These are phyloP conservation scores for Galaxea fascicularis DNA, from an alignment of 92 coral and sea anemone genomes.

Conservation along the genomic window DNA sequence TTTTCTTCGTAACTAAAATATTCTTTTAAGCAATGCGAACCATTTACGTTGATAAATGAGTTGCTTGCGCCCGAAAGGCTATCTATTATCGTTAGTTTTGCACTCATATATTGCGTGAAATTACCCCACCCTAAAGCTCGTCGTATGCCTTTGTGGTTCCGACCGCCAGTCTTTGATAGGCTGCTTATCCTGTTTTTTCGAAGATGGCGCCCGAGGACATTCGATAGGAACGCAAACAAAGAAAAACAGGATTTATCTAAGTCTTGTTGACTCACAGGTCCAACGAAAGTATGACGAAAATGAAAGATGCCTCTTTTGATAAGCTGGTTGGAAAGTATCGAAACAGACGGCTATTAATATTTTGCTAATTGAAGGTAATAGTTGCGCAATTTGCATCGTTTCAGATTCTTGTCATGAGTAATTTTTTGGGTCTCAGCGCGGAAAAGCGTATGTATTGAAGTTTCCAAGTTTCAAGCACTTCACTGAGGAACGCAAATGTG, in stretches of 20 bases:
- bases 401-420: slow-evolving; percentile 7
- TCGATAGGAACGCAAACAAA: slow-evolving; percentile 89
- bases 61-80: background rate
- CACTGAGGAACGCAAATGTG: slow-evolving; percentile 37
- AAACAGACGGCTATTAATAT: slow-evolving; percentile 56
- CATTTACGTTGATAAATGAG: background rate
- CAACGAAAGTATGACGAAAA: slow-evolving; percentile 87
- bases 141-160: slow-evolving; percentile 76
- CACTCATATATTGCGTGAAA: slow-evolving; percentile 47
- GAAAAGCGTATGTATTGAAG: slow-evolving; percentile 16
- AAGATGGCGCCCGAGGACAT: slow-evolving; percentile 97
- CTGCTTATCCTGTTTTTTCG: slow-evolving; percentile 72
- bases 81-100: slow-evolving; percentile 8
- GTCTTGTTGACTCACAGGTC: slow-evolving; percentile 91
- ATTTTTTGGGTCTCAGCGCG: slow-evolving; percentile 13
- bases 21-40: background rate
- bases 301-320: slow-evolving; percentile 91
- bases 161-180: slow-evolving; percentile 82
- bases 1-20: background rate
- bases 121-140: slow-evolving; percentile 54
- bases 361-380: slow-evolving; percentile 72
- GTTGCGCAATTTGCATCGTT: slow-evolving; percentile 36
- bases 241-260: slow-evolving; percentile 81
- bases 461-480: slow-evolving; percentile 46
- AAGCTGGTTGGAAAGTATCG: slow-evolving; percentile 70